Conservation (phyloP, 2,888 invertebrate genomes). For the Cheilosia scutellata region DNA sequence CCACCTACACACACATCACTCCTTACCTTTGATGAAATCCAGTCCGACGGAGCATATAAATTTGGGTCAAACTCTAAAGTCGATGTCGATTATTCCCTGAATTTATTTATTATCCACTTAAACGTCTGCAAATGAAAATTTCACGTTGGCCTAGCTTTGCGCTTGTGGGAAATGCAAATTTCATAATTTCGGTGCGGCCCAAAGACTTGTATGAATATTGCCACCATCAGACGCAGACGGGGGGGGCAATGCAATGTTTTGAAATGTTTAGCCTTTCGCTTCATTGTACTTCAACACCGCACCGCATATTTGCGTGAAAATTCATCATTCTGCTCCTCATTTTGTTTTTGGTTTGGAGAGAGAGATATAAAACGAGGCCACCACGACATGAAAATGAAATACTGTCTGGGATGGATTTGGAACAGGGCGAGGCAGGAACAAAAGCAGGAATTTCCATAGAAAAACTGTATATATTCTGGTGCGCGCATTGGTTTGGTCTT, state of each 20-base stretch:
- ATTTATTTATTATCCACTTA: constrained; percentile 28
- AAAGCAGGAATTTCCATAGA: constrained; percentile 30
- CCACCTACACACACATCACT: no score
- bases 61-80: constrained; percentile 19
- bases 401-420: constrained; percentile 43
- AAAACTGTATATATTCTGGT: constrained; percentile 10
- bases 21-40: no score
- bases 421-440: constrained; percentile 54
- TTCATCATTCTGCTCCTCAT: constrained; percentile 25
- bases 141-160: not conserved
- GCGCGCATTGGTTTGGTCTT: constrained; percentile 19
- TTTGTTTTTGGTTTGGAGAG: not conserved
- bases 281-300: constrained; percentile 19
- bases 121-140: constrained; percentile 12
- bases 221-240: not conserved
- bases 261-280: constrained; percentile 4
- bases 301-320: constrained; percentile 52
- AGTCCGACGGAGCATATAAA: not conserved
- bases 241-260: not conserved
- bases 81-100: constrained; percentile 16
- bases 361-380: constrained; percentile 40
- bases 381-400: constrained; percentile 41
- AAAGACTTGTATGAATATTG: constrained; percentile 1
- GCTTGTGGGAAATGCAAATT: constrained; percentile 32
- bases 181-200: not conserved